These are phyloP conservation scores for Zaprionus camerounensis DNA, from an alignment of 1,140 invertebrate species.

Conservation along the genomic window DNA sequence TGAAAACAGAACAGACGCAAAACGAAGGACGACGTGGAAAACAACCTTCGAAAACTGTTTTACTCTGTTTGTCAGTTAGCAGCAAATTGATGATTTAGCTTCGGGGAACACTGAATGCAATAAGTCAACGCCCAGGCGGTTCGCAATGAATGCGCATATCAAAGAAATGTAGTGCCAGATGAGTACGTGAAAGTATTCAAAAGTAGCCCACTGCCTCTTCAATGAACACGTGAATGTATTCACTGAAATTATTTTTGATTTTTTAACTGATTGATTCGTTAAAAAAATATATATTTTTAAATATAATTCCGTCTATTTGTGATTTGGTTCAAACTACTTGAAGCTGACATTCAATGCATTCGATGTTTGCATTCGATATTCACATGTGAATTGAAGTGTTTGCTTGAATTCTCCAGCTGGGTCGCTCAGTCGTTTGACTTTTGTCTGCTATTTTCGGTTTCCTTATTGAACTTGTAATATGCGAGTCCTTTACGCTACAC, in stretches of 20 bases:
- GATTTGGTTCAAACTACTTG: background rate
- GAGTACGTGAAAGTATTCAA: background rate
- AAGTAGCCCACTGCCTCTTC: too few species aligned
- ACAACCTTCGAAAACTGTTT: conserved; percentile 22
- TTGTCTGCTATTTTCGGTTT: conserved; percentile 17
- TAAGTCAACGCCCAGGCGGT: background rate
- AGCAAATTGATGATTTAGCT: conserved; percentile 41
- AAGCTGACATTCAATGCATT: conserved; percentile 27
- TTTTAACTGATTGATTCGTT: too few species aligned
- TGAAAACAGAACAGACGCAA: background rate
- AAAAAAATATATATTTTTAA: background rate
- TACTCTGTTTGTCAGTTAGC: conserved; percentile 27
- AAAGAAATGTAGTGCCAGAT: background rate
- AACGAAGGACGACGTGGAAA: background rate
- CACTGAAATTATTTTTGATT: too few species aligned
- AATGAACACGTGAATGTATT: too few species aligned
- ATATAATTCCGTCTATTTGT: background rate
- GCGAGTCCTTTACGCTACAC: conserved; percentile 39
- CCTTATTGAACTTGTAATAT: conserved; percentile 50
- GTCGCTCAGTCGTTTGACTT: conserved; percentile 16
- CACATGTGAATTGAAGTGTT: conserved; percentile 64
- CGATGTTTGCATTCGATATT: conserved; percentile 31
- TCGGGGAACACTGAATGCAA: conserved; percentile 1
- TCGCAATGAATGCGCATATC: background rate
- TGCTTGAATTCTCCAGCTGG: conserved; percentile 54